Evolutionary conservation across 2,113 vertebrate genomes (phyloP), one percentile per base, ranked within the genome.

Genomic region (Lepus timidus): DNA sequence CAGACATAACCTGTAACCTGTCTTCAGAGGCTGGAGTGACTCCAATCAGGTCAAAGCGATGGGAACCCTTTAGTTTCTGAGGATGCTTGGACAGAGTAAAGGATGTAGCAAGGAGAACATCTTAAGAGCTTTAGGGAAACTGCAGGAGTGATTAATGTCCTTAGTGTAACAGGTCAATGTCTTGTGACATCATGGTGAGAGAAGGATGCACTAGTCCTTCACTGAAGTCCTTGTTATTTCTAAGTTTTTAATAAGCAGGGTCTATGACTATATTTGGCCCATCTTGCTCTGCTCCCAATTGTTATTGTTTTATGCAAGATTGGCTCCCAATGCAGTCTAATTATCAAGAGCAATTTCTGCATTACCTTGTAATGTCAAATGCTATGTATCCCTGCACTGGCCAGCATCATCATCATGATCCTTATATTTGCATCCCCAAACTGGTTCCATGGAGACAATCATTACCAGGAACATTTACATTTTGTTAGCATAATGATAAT

Each of bases 361-460:
- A 78, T 71, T 7, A 31, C 4, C 16, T 61, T 86, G 65, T 68
- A 64, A 29, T 64, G 68, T 90, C 78, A 36, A 8, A 58, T 81
- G 65, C 31, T 85, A 17, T 58, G 1, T 49, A 16, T 65, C 33
- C 51, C 20, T 71, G 51, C 39, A 16, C 2, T 85, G 39, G n/a
- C 33, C 64, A 55, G 16, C 11, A 85, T 33, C 52, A 58, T 80
- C 71, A 65, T 82, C 44, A 49, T 58, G 22, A 67, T 0, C 44
- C 52, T 33, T 67, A 5, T 6, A 22, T 87, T 82, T 95, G 49
- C 61, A 88, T 64, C 44, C 61, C 87, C 86, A 90, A 82, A 61
- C 58, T 61, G 86, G 22, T 95, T 65, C 86, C 29, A 27, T n/a
- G 44, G 79, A 94, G 52, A 95, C 44, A 19, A n/a, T 94, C 19